These are phyloP conservation scores for Clarias pachynema DNA, from an alignment of 2,797 vertebrate species.

Conservation along the genomic window DNA sequence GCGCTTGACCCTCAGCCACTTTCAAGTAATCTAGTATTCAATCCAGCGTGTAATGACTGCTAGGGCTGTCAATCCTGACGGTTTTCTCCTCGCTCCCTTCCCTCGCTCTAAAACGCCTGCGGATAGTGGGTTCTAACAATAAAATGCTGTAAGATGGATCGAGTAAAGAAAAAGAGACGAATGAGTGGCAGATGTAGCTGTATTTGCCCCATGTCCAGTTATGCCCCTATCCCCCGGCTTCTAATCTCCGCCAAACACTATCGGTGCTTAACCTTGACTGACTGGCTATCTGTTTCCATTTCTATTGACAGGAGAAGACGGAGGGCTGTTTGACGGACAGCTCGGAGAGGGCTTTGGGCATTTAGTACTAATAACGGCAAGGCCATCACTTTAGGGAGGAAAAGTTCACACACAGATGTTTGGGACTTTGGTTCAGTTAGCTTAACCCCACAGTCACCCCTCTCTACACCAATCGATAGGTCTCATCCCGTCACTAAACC, in stretches of 20 bases:
- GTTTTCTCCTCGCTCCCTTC: conserved; percentile 78
- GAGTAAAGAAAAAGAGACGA: conserved; percentile 13
- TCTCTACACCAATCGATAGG: conserved; percentile 65
- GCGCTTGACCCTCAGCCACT: conserved; percentile 99
- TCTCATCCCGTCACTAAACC: conserved; percentile 58
- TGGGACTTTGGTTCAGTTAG: conserved; percentile 52
- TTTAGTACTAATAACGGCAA: conserved; percentile 69
- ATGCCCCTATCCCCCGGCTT: conserved; percentile 43
- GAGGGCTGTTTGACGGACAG: conserved; percentile 64
- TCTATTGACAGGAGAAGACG: conserved; percentile 25
- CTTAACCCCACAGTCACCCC: conserved; percentile 59
- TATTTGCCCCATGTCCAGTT: conserved; percentile 44
- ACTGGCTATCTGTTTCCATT: conserved; percentile 19
- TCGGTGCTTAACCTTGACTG: conserved; percentile 17
- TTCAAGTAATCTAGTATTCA: conserved; percentile 99
- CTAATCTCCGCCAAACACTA: conserved; percentile 42
- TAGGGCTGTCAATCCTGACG: conserved; percentile 97
- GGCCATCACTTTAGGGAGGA: conserved; percentile 44
- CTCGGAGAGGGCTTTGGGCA: conserved; percentile 76
- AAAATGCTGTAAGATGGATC: not conserved
- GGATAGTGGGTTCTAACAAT: conserved; percentile 40
- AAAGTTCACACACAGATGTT: conserved; percentile 49
- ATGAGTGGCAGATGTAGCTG: conserved; percentile 52
- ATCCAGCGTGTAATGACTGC: conserved; percentile 99
- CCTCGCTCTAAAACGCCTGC: conserved; percentile 36